Percentiles rank a stretch among this genome's conserved stretches.
Conservation (phyloP, 2,888 invertebrate genomes). For the Diaprepes abbreviatus region DNA sequence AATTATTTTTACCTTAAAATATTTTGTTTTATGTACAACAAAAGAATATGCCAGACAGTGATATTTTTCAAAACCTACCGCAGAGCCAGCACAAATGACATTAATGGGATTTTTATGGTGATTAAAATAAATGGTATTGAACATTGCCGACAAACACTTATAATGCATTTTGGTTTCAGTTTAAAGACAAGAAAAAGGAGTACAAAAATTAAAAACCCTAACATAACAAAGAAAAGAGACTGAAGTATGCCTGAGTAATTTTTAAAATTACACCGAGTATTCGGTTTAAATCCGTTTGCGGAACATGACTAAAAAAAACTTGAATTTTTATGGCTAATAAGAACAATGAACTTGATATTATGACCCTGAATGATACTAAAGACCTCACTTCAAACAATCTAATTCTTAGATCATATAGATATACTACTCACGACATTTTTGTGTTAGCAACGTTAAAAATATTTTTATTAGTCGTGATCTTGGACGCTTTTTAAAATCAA, state of each 20-base stretch:
- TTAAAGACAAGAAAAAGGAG: neutral
- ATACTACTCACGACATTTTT: slow-evolving; percentile 13
- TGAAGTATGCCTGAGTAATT: slow-evolving; percentile 13
- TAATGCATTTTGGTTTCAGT: slow-evolving; percentile 12
- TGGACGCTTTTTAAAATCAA: too few relatives aligned
- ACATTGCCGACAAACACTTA: neutral
- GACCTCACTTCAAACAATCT: slow-evolving; percentile 45
- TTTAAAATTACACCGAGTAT: slow-evolving; percentile 14
- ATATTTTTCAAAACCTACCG: slow-evolving; percentile 12
- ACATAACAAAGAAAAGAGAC: slow-evolving; percentile 14
- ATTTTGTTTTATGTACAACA: neutral
- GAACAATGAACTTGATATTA: slow-evolving; percentile 55
- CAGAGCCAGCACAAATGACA: neutral
- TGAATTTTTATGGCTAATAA: slow-evolving; percentile 40
- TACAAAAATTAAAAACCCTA: neutral
- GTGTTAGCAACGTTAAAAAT: neutral
- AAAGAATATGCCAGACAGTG: slow-evolving; percentile 1
- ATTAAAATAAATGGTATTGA: slow-evolving; percentile 10
- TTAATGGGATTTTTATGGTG: slow-evolving; percentile 19
- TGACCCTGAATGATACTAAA: slow-evolving; percentile 56
- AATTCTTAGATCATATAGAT: slow-evolving; percentile 13
- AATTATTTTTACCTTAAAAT: too few relatives aligned
- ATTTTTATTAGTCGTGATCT: too few relatives aligned
- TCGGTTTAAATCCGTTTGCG: slow-evolving; percentile 14
- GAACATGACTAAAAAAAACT: slow-evolving; percentile 18